Conservation (phyloP, 2,888 invertebrate species). For the Microctonus aethiopoides region DNA sequence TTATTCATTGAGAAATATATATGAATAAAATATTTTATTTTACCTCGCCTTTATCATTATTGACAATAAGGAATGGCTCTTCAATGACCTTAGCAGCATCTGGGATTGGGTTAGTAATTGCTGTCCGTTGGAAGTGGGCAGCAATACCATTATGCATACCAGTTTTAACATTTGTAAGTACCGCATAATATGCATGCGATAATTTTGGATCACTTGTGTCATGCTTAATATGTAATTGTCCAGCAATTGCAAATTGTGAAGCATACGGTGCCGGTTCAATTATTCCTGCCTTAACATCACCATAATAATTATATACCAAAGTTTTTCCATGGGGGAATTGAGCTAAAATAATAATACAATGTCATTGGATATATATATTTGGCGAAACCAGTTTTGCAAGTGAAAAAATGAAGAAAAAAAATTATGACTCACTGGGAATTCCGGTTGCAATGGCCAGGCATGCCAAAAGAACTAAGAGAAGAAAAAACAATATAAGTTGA, state of each 20-base stretch:
- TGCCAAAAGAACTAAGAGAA: slow-evolving; percentile 46
- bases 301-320: slow-evolving; percentile 63
- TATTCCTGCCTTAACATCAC: slow-evolving; percentile 62
- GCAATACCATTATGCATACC: slow-evolving; percentile 57
- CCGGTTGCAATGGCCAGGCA: slow-evolving; percentile 43
- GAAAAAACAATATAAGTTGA: slow-evolving; percentile 6
- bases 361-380: neutral
- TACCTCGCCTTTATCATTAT: slow-evolving; percentile 49
- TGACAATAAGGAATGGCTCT: slow-evolving; percentile 53
- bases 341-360: neutral
- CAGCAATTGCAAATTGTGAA: slow-evolving; percentile 61
- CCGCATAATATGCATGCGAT: slow-evolving; percentile 53
- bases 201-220: slow-evolving; percentile 45
- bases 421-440: slow-evolving; percentile 46
- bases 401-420: neutral
- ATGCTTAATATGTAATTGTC: slow-evolving; percentile 57
- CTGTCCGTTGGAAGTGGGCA: slow-evolving; percentile 34
- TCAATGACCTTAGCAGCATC: slow-evolving; percentile 45
- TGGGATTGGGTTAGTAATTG: slow-evolving; percentile 35
- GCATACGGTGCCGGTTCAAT: slow-evolving; percentile 56
- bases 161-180: slow-evolving; percentile 57
- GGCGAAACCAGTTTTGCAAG: neutral
- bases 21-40: slow-evolving; percentile 12
- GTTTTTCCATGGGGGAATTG: slow-evolving; percentile 68
- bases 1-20: neutral